Conservation (phyloP, 2,113 vertebrate species). For the Semnornis frantzii region DNA sequence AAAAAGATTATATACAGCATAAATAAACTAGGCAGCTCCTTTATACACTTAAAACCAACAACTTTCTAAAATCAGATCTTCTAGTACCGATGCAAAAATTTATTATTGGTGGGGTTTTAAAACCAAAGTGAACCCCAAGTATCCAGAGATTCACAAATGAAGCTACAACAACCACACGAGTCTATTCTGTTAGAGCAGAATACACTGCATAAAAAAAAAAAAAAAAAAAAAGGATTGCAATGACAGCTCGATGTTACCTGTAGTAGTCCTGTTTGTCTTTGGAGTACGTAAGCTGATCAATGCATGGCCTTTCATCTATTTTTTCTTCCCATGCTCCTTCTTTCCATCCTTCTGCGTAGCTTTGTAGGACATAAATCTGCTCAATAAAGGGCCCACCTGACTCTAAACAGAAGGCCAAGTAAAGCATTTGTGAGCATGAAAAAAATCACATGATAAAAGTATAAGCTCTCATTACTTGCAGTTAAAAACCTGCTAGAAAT, state of each 20-base stretch:
- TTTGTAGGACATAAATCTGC: conserved; percentile 90
- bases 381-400: conserved; percentile 96
- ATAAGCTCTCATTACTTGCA: neutral
- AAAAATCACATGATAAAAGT: rapidly evolving
- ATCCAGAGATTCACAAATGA: neutral
- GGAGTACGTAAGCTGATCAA: conserved; percentile 86
- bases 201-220: neutral
- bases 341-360: conserved; percentile 94
- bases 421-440: neutral
- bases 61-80: neutral
- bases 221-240: neutral
- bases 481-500: neutral
- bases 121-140: neutral
- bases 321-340: conserved; percentile 97
- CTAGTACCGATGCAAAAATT: neutral
- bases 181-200: neutral
- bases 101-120: neutral
- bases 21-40: neutral
- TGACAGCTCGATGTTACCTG: conserved; percentile 73
- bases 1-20: neutral
- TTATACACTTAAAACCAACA: neutral
- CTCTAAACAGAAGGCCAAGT: conserved; percentile 74
- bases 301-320: conserved; percentile 86
- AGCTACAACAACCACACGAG: neutral
- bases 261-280: conserved; percentile 91